These are phyloP conservation scores for Falco novaeseelandiae DNA, from an alignment of 2,797 vertebrate species.

Conservation along the genomic window DNA sequence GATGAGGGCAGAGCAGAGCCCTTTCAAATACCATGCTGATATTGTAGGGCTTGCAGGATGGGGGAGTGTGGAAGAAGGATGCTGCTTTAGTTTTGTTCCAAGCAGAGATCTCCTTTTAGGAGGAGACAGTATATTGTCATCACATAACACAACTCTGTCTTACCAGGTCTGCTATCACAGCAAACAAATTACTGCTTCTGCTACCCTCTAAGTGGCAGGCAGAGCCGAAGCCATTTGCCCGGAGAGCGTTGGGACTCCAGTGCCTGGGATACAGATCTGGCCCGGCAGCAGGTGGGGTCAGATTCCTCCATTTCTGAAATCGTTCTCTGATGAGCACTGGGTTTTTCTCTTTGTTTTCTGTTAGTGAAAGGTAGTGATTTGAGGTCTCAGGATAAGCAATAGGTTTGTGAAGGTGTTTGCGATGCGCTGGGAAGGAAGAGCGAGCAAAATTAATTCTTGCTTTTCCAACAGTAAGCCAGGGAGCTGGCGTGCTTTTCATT, in stretches of 20 bases:
- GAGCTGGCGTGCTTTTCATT: neutral
- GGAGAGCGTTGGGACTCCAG: accelerated
- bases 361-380: too few relatives aligned
- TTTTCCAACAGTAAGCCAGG: neutral
- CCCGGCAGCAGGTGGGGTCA: accelerated
- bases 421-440: neutral
- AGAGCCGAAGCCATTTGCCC: neutral
- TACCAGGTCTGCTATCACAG: neutral
- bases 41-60: neutral
- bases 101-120: neutral
- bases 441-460: neutral
- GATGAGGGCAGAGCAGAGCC: neutral
- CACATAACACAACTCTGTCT: neutral
- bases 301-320: neutral
- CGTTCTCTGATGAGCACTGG: neutral
- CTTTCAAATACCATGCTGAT: neutral
- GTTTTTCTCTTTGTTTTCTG: neutral
- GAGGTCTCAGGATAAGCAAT: neutral
- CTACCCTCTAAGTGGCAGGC: too few relatives aligned
- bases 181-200: neutral
- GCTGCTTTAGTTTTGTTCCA: neutral
- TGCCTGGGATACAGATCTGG: accelerated
- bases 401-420: neutral
- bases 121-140: neutral
- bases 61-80: neutral